Percentiles rank a stretch among this genome's conserved stretches.
phyloP scores from a whole-genome alignment of 2,113 vertebrate species.

The Menidia beryllina region DNA sequence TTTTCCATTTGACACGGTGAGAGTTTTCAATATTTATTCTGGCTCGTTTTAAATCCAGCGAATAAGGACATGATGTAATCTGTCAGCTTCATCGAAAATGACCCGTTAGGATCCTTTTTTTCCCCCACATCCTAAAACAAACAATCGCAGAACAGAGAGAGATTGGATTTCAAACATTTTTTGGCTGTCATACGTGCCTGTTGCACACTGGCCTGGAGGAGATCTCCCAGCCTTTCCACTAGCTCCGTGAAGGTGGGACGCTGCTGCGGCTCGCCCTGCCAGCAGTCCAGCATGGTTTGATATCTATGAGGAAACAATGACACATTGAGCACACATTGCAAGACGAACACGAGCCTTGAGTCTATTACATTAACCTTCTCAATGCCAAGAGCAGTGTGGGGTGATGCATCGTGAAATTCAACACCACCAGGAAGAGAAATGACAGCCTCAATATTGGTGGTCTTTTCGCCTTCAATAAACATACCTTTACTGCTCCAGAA shows the following conservation, averaged over 20 bases:
- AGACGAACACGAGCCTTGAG: not conserved
- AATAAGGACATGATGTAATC: too few relatives aligned
- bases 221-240: constrained; percentile 89
- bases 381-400: not conserved
- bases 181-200: constrained; percentile 87
- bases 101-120: too few relatives aligned
- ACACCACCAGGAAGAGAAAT: constrained; percentile 4
- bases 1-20: too few relatives aligned
- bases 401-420: constrained; percentile 5
- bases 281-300: constrained; percentile 95
- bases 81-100: too few relatives aligned
- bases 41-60: too few relatives aligned
- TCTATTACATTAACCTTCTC: not conserved
- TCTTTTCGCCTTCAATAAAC: constrained; percentile 23
- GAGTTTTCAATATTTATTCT: too few relatives aligned
- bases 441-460: not conserved
- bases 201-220: constrained; percentile 95
- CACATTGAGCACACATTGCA: constrained; percentile 7
- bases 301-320: constrained; percentile 78
- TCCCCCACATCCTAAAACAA: not conserved
- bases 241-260: constrained; percentile 91
- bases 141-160: not conserved
- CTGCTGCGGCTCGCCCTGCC: constrained; percentile 86
- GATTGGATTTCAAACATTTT: not conserved
- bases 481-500: constrained; percentile 17